Conservation (phyloP, 2,113 vertebrate species). For the Microcebus tavaratra region DNA sequence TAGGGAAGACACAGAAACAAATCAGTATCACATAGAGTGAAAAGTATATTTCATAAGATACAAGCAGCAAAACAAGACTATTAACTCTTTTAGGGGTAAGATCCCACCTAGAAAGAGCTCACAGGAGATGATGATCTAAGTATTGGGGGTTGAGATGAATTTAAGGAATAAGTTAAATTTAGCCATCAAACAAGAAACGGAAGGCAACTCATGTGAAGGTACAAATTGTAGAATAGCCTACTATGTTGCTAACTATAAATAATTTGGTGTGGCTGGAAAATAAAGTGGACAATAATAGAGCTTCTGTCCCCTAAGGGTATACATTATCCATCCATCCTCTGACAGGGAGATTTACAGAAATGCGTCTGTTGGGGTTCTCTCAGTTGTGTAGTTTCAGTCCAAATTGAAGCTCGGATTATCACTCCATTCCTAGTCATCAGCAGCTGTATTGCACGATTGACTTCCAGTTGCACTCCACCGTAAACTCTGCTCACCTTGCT, state of each 20-base stretch:
- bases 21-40: too few relatives aligned
- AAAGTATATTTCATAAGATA: background rate
- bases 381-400: background rate
- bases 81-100: background rate
- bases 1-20: background rate
- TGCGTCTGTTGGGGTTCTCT: background rate
- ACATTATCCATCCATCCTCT: background rate
- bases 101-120: background rate
- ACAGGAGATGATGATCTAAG: background rate
- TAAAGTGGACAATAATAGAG: background rate
- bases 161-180: constrained; percentile 9
- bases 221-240: too few relatives aligned
- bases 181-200: background rate
- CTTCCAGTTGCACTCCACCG: background rate
- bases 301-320: background rate
- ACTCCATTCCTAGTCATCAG: background rate
- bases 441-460: background rate
- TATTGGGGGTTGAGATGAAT: background rate
- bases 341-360: background rate
- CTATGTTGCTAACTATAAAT: background rate
- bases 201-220: background rate
- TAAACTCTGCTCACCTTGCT: background rate
- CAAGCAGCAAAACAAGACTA: background rate
- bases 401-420: background rate
- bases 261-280: background rate